These are phyloP conservation scores for Lordiphosa collinella DNA, from an alignment of 1,140 invertebrate species.

Conservation along the genomic window DNA sequence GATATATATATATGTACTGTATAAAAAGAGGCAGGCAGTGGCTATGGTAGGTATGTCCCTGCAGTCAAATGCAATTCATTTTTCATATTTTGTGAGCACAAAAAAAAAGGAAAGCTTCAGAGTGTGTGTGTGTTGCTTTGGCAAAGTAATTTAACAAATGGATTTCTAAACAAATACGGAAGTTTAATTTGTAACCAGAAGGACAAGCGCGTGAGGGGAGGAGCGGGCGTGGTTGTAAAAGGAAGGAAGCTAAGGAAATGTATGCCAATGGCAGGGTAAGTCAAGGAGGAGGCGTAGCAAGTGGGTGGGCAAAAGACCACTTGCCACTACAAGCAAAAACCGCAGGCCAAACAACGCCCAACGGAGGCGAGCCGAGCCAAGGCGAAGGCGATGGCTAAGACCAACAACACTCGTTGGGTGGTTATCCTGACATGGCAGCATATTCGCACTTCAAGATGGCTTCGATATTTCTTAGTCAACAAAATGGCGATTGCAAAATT, in stretches of 20 bases:
- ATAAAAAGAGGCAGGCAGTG: background rate
- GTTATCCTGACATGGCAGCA: conserved; percentile 54
- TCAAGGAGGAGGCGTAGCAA: conserved; percentile 3
- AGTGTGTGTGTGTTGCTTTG: conserved; percentile 26
- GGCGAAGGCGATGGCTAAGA: conserved; percentile 33
- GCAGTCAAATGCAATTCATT: conserved; percentile 69
- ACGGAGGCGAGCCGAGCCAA: conserved; percentile 19
- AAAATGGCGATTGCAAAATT: conserved; percentile 76
- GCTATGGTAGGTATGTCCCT: conserved; percentile 25
- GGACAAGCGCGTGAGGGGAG: conserved; percentile 55
- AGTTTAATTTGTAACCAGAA: conserved; percentile 78
- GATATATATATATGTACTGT: background rate
- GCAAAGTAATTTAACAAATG: conserved; percentile 79
- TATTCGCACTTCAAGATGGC: conserved; percentile 75
- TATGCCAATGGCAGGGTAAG: conserved; percentile 62
- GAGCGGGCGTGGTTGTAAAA: conserved; percentile 4
- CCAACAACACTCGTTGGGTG: conserved; percentile 31
- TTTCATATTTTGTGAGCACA: conserved; percentile 62
- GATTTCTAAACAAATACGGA: conserved; percentile 79
- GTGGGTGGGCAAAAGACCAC: conserved; percentile 48
- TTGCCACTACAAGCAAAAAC: conserved; percentile 57
- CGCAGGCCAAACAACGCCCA: conserved; percentile 41
- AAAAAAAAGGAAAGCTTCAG: conserved; percentile 6
- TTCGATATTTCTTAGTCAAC: conserved; percentile 78
- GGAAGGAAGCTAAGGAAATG: conserved; percentile 67